phyloP scores from a whole-genome alignment of 2,113 vertebrate genomes.

The Lota lota region DNA sequence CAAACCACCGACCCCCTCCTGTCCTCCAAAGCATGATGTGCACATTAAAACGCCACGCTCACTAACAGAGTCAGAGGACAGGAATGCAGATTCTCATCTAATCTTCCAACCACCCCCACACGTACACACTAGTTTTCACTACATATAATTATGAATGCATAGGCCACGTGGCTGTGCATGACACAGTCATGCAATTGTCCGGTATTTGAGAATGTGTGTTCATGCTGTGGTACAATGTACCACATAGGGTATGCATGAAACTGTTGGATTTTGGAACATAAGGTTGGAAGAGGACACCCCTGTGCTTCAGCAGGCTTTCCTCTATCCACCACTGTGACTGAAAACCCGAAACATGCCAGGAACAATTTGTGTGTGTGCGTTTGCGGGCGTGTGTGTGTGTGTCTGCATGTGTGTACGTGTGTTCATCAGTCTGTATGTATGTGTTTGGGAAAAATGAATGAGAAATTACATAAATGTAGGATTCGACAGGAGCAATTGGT shows the following conservation, averaged over 20 bases:
- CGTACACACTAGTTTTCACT: not conserved
- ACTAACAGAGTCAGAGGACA: not conserved
- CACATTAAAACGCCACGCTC: not conserved
- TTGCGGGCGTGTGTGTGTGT: not conserved
- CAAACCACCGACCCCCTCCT: not conserved
- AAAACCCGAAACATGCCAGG: too few species aligned
- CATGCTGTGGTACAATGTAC: constrained; percentile 9
- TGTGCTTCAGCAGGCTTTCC: not conserved
- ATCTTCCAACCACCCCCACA: not conserved
- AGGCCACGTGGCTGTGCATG: not conserved
- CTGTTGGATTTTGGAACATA: constrained; percentile 6
- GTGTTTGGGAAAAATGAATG: not conserved
- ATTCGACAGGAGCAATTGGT: too few species aligned
- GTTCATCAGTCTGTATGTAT: not conserved
- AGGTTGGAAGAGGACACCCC: constrained; percentile 49
- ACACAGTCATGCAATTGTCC: not conserved
- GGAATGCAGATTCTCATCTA: not conserved
- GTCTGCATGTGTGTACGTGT: not conserved
- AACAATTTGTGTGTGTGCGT: too few species aligned
- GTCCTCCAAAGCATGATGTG: too few species aligned
- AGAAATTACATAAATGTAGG: too few species aligned
- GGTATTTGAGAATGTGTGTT: constrained; percentile 1
- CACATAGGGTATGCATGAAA: not conserved
- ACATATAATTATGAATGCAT: too few species aligned
- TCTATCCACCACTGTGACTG: too few species aligned